Conservation (phyloP, 2,797 vertebrate species). For the Acropternis orthonyx region DNA sequence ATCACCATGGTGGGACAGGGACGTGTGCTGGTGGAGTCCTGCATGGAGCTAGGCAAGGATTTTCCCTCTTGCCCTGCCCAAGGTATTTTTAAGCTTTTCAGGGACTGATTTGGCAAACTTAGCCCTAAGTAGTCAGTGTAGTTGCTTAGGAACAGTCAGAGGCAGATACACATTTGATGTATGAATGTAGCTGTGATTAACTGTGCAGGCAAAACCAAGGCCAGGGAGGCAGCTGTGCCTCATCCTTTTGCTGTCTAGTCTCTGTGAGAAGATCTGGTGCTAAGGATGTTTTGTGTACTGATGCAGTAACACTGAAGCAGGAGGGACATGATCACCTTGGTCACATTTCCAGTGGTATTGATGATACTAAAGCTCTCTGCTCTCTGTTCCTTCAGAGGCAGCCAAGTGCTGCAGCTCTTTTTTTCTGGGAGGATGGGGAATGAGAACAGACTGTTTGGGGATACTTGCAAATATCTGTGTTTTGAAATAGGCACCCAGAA, state of each 20-base stretch:
- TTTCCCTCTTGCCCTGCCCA: background rate
- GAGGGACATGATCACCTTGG: background rate
- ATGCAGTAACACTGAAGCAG: background rate
- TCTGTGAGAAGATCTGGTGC: background rate
- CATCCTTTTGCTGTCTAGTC: fast-evolving
- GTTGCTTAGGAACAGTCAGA: background rate
- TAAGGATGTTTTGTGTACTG: background rate
- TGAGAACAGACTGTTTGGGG: background rate
- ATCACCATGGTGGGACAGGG: background rate
- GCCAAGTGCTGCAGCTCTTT: background rate
- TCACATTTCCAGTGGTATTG: fast-evolving
- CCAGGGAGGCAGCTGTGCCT: background rate
- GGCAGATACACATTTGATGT: background rate
- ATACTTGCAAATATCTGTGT: background rate
- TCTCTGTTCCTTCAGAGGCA: background rate
- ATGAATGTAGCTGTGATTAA: background rate
- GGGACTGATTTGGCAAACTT: background rate
- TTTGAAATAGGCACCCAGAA: background rate
- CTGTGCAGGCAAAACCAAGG: background rate
- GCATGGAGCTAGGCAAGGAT: background rate
- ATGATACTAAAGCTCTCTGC: background rate
- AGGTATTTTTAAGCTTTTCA: background rate
- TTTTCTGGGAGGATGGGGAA: background rate
- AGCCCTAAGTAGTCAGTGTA: fast-evolving
- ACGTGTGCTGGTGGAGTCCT: background rate